Evolutionary conservation across 2,797 vertebrate species (phyloP).

Genomic region (Myotis daubentonii): DNA sequence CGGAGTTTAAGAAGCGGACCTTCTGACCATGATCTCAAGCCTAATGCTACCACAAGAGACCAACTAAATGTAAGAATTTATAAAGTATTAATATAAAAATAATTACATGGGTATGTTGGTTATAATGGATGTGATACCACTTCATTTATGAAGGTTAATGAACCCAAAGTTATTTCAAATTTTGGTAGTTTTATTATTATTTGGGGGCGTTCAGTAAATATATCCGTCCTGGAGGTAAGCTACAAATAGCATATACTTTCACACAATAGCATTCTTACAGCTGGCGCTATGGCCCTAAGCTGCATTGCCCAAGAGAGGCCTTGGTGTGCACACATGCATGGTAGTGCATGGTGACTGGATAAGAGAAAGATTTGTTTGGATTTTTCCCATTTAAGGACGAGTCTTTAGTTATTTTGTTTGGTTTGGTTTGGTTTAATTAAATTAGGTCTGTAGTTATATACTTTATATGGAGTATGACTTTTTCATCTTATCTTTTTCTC

Average conservation of each 20-base stretch:
- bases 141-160: background rate
- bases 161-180: background rate
- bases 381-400: background rate
- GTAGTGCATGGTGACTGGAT: background rate
- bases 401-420: background rate
- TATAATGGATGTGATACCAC: background rate
- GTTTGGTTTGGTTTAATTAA: background rate
- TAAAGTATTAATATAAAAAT: background rate
- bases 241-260: background rate
- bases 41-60: slow-evolving; percentile 96
- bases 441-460: background rate
- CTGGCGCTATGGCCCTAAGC: background rate
- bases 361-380: background rate
- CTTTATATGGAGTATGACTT: background rate
- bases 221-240: background rate
- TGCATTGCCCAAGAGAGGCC: background rate
- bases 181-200: background rate
- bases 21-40: slow-evolving; percentile 98
- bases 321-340: background rate
- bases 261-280: background rate
- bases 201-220: background rate
- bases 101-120: background rate
- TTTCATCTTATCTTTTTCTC: background rate
- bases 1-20: slow-evolving; percentile 97
- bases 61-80: slow-evolving; percentile 93